These are phyloP conservation scores for Chanos chanos DNA, from an alignment of 2,797 vertebrate species.

Conservation along the genomic window DNA sequence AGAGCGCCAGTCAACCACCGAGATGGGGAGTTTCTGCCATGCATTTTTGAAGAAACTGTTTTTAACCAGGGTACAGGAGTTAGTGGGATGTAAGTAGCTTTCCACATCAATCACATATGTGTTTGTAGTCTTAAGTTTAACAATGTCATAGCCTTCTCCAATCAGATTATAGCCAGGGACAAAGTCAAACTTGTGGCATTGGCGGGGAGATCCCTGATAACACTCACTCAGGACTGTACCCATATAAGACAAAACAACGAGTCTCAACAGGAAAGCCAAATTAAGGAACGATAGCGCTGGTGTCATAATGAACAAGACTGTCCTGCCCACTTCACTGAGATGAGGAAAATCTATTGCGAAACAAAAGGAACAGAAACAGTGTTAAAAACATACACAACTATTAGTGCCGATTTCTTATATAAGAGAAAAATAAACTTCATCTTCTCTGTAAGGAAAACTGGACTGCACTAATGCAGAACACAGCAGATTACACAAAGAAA, in stretches of 20 bases:
- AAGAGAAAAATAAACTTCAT: too few relatives aligned
- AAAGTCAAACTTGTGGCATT: background rate
- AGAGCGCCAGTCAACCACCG: background rate
- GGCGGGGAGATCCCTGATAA: background rate
- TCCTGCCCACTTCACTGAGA: background rate
- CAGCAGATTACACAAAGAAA: too few relatives aligned
- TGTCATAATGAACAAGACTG: background rate
- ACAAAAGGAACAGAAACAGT: too few relatives aligned
- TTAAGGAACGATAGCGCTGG: background rate
- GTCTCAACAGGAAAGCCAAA: background rate
- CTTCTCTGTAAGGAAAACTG: too few relatives aligned
- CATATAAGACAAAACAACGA: background rate
- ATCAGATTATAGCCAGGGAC: slow-evolving; percentile 3
- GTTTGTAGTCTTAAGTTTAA: background rate
- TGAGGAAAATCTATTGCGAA: background rate
- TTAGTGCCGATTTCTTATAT: too few relatives aligned
- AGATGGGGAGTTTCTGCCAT: background rate
- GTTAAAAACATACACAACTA: too few relatives aligned
- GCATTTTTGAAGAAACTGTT: background rate
- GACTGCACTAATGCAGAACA: too few relatives aligned
- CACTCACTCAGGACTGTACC: background rate
- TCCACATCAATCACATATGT: background rate
- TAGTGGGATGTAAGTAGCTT: background rate
- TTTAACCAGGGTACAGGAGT: background rate
- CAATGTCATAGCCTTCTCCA: background rate